Conservation (phyloP, 2,888 invertebrate species). For the Oxystoma pomonae region DNA sequence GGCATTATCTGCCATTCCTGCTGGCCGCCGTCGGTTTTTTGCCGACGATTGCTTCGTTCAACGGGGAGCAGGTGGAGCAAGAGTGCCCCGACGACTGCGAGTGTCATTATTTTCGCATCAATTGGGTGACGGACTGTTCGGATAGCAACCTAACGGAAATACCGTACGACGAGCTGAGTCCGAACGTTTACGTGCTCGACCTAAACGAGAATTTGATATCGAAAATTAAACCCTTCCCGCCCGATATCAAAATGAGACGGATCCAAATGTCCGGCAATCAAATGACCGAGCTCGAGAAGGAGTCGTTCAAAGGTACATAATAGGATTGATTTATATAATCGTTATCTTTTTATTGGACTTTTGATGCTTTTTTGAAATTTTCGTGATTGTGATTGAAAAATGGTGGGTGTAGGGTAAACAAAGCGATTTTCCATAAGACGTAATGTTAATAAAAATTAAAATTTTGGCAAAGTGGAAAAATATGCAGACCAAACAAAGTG, state of each 20-base stretch:
- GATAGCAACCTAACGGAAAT: slow-evolving; percentile 68
- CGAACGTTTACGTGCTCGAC: slow-evolving; percentile 66
- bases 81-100: slow-evolving; percentile 72
- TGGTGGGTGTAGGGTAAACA: too few relatives aligned
- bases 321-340: too few relatives aligned
- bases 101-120: slow-evolving; percentile 70
- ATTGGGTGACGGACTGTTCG: slow-evolving; percentile 75
- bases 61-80: slow-evolving; percentile 62
- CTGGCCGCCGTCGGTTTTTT: neutral
- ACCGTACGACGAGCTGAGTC: slow-evolving; percentile 64
- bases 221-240: slow-evolving; percentile 57
- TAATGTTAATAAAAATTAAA: too few relatives aligned
- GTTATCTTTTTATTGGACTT: too few relatives aligned
- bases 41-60: slow-evolving; percentile 41
- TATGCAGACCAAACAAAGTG: too few relatives aligned
- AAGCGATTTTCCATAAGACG: too few relatives aligned
- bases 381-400: too few relatives aligned
- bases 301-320: slow-evolving; percentile 53
- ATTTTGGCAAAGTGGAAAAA: too few relatives aligned
- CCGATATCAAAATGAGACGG: slow-evolving; percentile 64
- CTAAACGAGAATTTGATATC: slow-evolving; percentile 66
- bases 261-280: slow-evolving; percentile 66
- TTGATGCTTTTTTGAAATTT: too few relatives aligned
- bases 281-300: slow-evolving; percentile 56
- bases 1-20: neutral